A percentile compares a stretch with the other conserved stretches of the same genome.
Evolutionary conservation across 2,797 vertebrate species (phyloP).

Genomic region (Mormyrus proboscirostris): DNA sequence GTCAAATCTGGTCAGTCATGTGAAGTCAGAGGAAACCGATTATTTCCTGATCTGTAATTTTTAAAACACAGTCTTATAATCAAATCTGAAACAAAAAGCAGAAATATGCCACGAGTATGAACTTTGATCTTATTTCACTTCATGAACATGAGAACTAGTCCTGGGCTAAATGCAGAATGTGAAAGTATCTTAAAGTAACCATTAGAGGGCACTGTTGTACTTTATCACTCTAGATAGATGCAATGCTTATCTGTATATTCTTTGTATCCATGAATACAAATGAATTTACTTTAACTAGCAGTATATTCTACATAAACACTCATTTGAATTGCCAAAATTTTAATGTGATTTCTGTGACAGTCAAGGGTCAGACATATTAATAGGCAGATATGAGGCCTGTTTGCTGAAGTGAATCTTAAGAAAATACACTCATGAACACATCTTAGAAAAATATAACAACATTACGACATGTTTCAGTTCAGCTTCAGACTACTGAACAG

Average conservation of each 20-base stretch:
- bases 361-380: neutral
- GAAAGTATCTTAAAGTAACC: neutral
- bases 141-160: neutral
- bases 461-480: too few relatives aligned
- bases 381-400: neutral
- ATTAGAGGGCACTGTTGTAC: constrained; percentile 3
- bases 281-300: neutral
- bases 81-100: neutral
- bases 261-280: neutral
- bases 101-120: neutral
- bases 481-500: neutral
- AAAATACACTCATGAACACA: neutral
- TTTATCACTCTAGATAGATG: neutral
- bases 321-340: neutral
- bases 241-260: neutral
- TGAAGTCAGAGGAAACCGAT: neutral
- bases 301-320: neutral
- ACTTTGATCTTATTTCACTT: neutral
- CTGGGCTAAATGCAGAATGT: neutral
- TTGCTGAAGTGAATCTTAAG: neutral
- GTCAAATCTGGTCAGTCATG: neutral
- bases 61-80: neutral
- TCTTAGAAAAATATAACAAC: neutral
- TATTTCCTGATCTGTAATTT: neutral
- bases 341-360: neutral